Evolutionary conservation across 2,113 vertebrate genomes (phyloP).

Genomic region (Upupa epops): DNA sequence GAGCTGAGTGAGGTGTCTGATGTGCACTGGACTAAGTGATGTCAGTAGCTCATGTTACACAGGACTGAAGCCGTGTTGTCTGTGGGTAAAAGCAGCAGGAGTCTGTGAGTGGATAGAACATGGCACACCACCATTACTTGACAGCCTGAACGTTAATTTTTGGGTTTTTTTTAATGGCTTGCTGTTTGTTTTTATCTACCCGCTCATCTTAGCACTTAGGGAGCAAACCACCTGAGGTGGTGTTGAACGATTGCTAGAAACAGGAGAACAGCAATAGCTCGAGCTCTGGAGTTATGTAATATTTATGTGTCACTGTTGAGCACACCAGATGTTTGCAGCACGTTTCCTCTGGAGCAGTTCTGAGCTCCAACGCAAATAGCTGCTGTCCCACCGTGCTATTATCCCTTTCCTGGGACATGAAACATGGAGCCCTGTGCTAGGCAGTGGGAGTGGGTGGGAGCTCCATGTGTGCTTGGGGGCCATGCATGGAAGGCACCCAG

Average conservation of each 20-base stretch:
- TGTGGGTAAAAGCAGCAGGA: not conserved
- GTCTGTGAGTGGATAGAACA: not conserved
- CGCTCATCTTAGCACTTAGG: not conserved
- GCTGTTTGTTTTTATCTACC: not conserved
- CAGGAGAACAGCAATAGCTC: not conserved
- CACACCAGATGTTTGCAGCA: conserved; percentile 45
- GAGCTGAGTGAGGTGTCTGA: not conserved
- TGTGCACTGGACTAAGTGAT: not conserved
- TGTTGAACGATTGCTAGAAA: not conserved
- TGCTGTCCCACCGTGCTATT: not conserved
- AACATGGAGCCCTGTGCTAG: not conserved
- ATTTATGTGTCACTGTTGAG: conserved; percentile 44
- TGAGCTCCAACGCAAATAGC: conserved; percentile 43
- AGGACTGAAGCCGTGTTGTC: not conserved
- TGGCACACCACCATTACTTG: not conserved
- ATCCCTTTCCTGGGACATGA: not conserved
- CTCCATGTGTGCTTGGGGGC: rapidly evolving
- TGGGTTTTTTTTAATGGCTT: not conserved
- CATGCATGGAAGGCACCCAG: rapidly evolving
- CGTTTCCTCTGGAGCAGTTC: conserved; percentile 36
- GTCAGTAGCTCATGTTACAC: not conserved
- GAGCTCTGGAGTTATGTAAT: not conserved
- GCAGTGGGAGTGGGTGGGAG: not conserved
- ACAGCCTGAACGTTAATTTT: not conserved
- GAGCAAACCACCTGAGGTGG: not conserved